Conservation (phyloP, 2,113 vertebrate species). For the Campylomormyrus numenius region DNA sequence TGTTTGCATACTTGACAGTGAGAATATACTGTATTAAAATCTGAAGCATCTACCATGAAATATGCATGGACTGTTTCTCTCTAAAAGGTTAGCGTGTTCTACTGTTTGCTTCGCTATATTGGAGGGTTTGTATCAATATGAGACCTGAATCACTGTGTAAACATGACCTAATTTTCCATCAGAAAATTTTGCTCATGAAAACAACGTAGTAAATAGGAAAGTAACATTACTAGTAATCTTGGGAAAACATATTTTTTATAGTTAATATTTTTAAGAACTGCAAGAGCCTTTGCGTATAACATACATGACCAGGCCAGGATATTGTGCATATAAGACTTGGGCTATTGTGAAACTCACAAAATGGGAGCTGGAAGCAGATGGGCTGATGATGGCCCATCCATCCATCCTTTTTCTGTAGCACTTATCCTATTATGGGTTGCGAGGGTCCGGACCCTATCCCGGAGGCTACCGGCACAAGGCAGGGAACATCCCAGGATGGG, state of each 20-base stretch:
- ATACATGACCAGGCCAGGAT: background rate
- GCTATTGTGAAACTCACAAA: background rate
- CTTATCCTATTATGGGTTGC: background rate
- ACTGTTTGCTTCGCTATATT: background rate
- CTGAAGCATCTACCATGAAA: background rate
- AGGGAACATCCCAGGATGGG: background rate
- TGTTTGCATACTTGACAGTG: background rate
- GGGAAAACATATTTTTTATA: background rate
- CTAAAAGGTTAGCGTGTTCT: background rate
- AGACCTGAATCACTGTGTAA: background rate
- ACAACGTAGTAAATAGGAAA: background rate
- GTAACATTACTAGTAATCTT: background rate
- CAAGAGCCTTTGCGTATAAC: background rate
- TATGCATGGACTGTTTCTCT: background rate
- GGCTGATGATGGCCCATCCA: background rate
- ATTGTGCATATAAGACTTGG: background rate
- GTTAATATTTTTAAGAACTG: background rate
- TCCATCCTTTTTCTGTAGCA: background rate
- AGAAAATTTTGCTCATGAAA: background rate
- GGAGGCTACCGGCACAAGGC: background rate
- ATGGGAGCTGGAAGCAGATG: background rate
- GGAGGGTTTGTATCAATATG: background rate
- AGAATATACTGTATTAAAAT: background rate
- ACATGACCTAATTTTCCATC: background rate
- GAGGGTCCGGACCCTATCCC: too few relatives aligned